Conservation (phyloP, 2,888 invertebrate species). For the Andrena bicolor region DNA sequence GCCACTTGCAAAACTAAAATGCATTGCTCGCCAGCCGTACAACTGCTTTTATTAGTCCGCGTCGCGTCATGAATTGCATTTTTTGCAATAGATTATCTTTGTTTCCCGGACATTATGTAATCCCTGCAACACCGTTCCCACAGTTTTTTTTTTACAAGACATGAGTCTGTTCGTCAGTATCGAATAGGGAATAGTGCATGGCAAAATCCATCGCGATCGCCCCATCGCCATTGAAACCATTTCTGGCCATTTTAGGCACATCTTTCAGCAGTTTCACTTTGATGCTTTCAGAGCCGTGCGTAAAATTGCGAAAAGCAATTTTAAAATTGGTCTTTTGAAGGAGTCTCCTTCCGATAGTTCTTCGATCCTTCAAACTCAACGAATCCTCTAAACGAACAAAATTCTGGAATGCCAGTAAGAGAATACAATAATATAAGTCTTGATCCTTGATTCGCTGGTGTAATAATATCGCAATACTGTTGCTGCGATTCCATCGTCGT, state of each 20-base stretch:
- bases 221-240: too few relatives aligned
- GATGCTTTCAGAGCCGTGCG: too few relatives aligned
- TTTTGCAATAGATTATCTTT: slow-evolving; percentile 8
- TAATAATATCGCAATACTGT: too few relatives aligned
- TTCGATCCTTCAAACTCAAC: too few relatives aligned
- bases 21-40: background rate
- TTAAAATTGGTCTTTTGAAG: background rate
- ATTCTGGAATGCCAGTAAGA: too few relatives aligned
- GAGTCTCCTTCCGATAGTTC: background rate
- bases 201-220: background rate
- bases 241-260: too few relatives aligned
- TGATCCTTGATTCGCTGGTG: too few relatives aligned
- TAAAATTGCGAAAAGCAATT: background rate
- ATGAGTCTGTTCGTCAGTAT: background rate
- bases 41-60: slow-evolving; percentile 17
- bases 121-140: background rate
- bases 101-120: slow-evolving; percentile 48
- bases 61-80: slow-evolving; percentile 26
- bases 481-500: too few relatives aligned
- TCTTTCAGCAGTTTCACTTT: too few relatives aligned
- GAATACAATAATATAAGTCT: too few relatives aligned
- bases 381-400: too few relatives aligned
- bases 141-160: background rate
- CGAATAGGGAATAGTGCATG: background rate
- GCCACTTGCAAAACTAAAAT: slow-evolving; percentile 4